These are phyloP conservation scores for Columba janthina DNA, from an alignment of 2,113 vertebrate species.

Conservation along the genomic window DNA sequence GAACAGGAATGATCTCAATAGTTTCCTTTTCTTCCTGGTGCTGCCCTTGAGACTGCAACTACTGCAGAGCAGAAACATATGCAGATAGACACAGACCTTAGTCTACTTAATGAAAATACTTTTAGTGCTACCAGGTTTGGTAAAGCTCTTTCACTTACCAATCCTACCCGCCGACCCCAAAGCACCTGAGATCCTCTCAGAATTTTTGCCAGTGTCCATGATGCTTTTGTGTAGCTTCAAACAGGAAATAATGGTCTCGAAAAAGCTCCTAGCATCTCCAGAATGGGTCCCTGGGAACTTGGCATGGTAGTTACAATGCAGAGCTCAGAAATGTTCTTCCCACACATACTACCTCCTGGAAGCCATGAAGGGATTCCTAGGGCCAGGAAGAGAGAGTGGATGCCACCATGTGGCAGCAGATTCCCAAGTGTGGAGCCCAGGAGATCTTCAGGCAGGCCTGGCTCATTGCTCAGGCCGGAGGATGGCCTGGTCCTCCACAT, in stretches of 20 bases:
- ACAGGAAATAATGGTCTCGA: not conserved
- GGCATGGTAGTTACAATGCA: not conserved
- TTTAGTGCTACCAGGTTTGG: not conserved
- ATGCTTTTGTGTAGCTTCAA: not conserved
- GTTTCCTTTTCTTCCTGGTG: not conserved
- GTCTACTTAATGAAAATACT: not conserved
- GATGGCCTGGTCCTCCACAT: not conserved
- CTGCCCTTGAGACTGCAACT: not conserved
- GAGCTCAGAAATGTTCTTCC: not conserved
- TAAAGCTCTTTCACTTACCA: not conserved
- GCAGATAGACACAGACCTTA: not conserved
- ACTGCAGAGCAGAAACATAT: not conserved
- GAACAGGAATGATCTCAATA: not conserved
- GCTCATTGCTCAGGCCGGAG: not conserved
- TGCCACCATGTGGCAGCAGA: slow-evolving; percentile 62
- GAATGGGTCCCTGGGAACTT: not conserved
- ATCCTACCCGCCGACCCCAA: not conserved
- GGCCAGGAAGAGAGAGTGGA: slow-evolving; percentile 38
- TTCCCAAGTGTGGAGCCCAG: not conserved
- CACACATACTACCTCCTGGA: not conserved
- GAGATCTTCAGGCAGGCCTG: not conserved
- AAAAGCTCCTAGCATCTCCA: slow-evolving; percentile 19
- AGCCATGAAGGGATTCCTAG: slow-evolving; percentile 19
- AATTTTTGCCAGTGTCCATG: slow-evolving; percentile 1
- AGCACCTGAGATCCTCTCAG: slow-evolving; percentile 1